Percentiles rank a stretch among this genome's conserved stretches.
These are phyloP conservation scores for Rhinoptilus africanus DNA, from an alignment of 2,113 vertebrate genomes.

Conservation along the genomic window DNA sequence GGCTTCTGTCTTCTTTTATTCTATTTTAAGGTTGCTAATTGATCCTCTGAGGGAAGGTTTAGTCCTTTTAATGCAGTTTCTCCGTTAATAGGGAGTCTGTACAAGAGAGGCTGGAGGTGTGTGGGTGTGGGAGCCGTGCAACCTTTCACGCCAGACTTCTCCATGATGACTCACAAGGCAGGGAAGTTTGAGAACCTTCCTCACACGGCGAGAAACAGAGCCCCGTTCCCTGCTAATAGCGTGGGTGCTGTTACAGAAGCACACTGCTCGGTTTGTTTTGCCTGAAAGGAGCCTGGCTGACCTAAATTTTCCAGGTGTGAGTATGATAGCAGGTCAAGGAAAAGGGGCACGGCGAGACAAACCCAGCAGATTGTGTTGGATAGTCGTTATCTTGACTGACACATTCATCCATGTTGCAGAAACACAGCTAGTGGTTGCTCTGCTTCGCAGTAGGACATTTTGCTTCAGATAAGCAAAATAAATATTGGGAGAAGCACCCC, in stretches of 20 bases:
- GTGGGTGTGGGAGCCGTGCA: slow-evolving; percentile 29
- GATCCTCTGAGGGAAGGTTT: slow-evolving; percentile 49
- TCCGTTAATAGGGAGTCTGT: slow-evolving; percentile 2
- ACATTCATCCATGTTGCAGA: neutral
- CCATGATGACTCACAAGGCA: neutral
- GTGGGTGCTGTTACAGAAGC: neutral
- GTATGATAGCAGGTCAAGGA: neutral
- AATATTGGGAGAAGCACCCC: neutral
- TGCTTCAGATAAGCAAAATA: slow-evolving; percentile 10
- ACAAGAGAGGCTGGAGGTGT: neutral
- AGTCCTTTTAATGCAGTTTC: neutral
- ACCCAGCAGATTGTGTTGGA: neutral
- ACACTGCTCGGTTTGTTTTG: neutral
- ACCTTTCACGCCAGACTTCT: neutral
- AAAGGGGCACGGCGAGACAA: neutral
- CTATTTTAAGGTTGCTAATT: slow-evolving; percentile 64
- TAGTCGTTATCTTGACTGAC: neutral
- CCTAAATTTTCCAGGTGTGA: neutral
- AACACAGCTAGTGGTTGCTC: neutral
- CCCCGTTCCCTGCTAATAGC: neutral
- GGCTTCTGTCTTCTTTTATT: slow-evolving; percentile 29
- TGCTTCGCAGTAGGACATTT: neutral
- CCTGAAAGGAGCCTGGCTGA: neutral
- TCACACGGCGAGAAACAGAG: neutral
- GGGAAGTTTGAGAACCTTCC: neutral